Evolutionary conservation across 2,888 invertebrate species (phyloP), one percentile per base, ranked within the genome.

Genomic region (Sinhomidia bicolor): DNA sequence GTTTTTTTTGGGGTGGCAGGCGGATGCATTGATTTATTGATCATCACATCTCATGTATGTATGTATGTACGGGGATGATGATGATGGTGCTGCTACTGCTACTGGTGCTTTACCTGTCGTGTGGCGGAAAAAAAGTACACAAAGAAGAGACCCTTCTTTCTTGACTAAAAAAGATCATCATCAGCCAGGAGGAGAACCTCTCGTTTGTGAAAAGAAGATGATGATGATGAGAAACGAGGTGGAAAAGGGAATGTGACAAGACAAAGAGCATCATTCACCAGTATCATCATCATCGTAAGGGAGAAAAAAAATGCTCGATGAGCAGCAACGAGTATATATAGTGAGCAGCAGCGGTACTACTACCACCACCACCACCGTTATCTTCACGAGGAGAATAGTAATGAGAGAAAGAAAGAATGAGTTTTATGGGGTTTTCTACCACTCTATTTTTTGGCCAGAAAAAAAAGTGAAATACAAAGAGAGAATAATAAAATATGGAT

Each of bases 1-100:
- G n/a, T n/a, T n/a, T n/a, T n/a, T n/a, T n/a, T n/a, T n/a, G n/a
- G 2, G 20, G 20, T n/a, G 41, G 41, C 26, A 47, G 62, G 60
- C 60, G 62, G 62, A n/a, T 80, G 80, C 80, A 80, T 80, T 80
- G 80, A 80, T 80, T 80, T 80, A 80, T 80, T 80, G 80, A 80
- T 80, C 80, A 80, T 79, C 54, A 36, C 12, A 36, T 9, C 20
- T 29, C 1, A 12, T 12, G 29, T 3, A 1, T 1, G 41, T 9
- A 17, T 2, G 32, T 2, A 6, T 17, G 51, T 17, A 51, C 76
- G 29, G n/a, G n/a, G n/a, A n/a, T n/a, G n/a, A n/a, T n/a, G n/a
- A n/a, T n/a, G n/a, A n/a, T n/a, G n/a, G n/a, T n/a, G n/a, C n/a
- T 51, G 44, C 23, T 36, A 17, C 6, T 26, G n/a, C 26, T 12